These are phyloP conservation scores for Anser cygnoides DNA, from an alignment of 2,113 vertebrate species.

Conservation along the genomic window DNA sequence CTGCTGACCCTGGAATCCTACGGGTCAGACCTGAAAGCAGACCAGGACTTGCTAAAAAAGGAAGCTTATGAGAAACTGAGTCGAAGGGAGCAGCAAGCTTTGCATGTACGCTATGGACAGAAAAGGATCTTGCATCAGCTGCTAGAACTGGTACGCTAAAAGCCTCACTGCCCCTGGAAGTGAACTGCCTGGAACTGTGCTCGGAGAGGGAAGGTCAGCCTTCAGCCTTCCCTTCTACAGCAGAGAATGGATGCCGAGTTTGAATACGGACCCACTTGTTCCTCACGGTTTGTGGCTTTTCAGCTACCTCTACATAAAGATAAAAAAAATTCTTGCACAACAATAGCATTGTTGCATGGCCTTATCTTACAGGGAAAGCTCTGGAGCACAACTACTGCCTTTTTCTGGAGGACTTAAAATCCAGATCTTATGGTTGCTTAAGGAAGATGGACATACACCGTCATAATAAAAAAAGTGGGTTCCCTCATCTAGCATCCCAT, in stretches of 20 bases:
- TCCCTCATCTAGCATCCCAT: not conserved
- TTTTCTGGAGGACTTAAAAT: not conserved
- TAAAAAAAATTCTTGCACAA: not conserved
- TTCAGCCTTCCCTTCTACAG: not conserved
- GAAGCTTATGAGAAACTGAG: constrained; percentile 70
- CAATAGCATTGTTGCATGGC: not conserved
- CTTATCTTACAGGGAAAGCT: not conserved
- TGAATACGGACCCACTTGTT: not conserved
- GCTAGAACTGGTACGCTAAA: constrained; percentile 74
- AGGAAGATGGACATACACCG: not conserved
- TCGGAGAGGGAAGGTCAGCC: not conserved
- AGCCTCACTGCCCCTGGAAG: not conserved
- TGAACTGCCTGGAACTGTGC: not conserved
- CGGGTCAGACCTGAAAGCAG: constrained; percentile 69
- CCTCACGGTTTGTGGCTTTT: not conserved
- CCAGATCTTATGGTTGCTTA: not conserved
- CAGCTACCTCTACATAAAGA: not conserved
- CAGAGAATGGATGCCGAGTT: not conserved
- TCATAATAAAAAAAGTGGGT: not conserved
- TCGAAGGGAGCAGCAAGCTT: constrained; percentile 81
- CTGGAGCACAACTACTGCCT: not conserved
- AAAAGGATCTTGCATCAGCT: constrained; percentile 86
- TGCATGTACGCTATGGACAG: constrained; percentile 90
- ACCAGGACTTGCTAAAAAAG: constrained; percentile 74
- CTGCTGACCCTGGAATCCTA: constrained; percentile 80